Evolutionary conservation across 2,888 invertebrate species (phyloP).

Genomic region (Chirona hameri): DNA sequence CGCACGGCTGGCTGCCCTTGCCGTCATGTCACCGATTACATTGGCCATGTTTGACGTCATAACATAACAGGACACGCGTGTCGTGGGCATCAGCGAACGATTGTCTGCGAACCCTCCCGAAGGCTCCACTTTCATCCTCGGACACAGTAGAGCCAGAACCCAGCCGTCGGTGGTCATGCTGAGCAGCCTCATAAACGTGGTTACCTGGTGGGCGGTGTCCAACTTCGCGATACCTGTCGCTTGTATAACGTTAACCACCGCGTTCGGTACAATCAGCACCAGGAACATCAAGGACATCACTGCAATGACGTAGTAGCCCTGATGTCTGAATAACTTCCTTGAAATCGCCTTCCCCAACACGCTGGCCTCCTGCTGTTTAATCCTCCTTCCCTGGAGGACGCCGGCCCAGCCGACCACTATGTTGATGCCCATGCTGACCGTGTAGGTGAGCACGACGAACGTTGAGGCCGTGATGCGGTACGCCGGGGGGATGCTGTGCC

Average conservation of each 20-base stretch:
- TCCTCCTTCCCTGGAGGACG: neutral
- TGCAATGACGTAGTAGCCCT: neutral
- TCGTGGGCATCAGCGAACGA: too few species aligned
- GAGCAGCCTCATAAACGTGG: neutral
- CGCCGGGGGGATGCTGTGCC: neutral
- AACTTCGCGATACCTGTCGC: neutral
- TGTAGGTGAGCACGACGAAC: neutral
- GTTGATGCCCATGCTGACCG: neutral
- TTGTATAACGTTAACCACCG: neutral
- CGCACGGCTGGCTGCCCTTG: too few species aligned
- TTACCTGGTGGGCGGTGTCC: neutral
- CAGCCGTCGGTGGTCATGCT: slow-evolving; percentile 2
- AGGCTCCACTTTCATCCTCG: neutral
- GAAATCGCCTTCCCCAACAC: neutral
- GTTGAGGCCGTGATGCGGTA: neutral
- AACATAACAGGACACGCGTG: too few species aligned
- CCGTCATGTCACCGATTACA: too few species aligned
- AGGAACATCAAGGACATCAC: neutral
- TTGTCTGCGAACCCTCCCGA: too few species aligned
- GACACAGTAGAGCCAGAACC: neutral
- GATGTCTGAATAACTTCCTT: neutral
- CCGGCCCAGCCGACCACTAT: neutral
- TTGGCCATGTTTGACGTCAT: too few species aligned
- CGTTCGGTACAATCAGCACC: neutral
- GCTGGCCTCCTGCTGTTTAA: neutral